Evolutionary conservation across 2,797 vertebrate species (phyloP), one percentile per base, ranked within the genome.

Genomic region (Microchirus variegatus): DNA sequence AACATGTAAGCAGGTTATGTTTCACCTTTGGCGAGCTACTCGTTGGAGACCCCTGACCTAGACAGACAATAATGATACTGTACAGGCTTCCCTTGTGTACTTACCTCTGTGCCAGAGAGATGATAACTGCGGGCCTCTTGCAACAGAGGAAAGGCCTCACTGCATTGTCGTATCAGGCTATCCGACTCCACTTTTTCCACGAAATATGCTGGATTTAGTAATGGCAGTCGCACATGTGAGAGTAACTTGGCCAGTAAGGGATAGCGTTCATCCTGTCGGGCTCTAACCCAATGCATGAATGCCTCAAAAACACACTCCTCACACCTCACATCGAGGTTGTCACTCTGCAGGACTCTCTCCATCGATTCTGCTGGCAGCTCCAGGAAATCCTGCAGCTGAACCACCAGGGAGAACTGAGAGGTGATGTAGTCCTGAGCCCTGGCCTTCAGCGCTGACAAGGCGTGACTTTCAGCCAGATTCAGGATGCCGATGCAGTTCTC

Each of bases 401-500:
- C 79, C 14, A 98, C 94, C 77, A 93, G 93, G 56, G 92, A 94
- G 69, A 99, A 99, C 74, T 96, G 95, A 70, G 94, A 92, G 49
- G 94, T 84, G 38, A 99, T 95, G 90, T 95, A 99, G 72, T 88
- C 89, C 80, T 95, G 93, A 38, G 95, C 95, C 10, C 84, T 90
- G 2, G 87, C 80, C 76, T 93, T 95, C 65, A 99, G 87, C 42
- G 83, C 77, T 1, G 89, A 82, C 84, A 99, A 82, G 7, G 91
- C 92, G 53, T 98, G 95, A 16, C 92, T 80, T 35, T 98, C 96
- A 0, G 97, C 96, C 71, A 99, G 85, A 54, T 91, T 94, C 56
- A 99, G 89, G 75, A 99, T 94, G 11, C 95, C 96, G 3, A 99
- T 88, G 1, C 97, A 99, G 80, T 95, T 99, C 70, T 99, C 97